These are phyloP conservation scores for Microtus richardsoni DNA, from an alignment of 2,113 vertebrate species.

Conservation along the genomic window DNA sequence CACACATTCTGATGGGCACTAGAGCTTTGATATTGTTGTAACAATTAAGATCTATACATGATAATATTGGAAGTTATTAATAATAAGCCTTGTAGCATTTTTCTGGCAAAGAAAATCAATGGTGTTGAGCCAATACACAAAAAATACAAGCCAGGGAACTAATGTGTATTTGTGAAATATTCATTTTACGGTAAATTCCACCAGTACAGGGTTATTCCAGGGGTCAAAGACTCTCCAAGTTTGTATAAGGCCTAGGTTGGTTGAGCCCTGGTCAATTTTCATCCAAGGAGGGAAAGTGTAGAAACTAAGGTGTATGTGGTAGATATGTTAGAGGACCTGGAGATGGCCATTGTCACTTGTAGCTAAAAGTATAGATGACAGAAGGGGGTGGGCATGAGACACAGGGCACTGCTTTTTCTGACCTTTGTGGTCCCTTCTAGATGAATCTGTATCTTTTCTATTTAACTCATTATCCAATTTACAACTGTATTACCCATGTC, in stretches of 20 bases:
- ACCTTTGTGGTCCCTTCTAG: neutral
- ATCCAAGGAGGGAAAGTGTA: neutral
- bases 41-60: neutral
- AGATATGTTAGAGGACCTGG: neutral
- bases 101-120: neutral
- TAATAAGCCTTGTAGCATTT: neutral
- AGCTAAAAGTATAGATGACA: neutral
- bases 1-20: neutral
- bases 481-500: neutral
- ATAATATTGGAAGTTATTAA: neutral
- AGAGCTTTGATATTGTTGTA: neutral
- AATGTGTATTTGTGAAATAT: neutral
- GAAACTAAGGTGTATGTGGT: no score
- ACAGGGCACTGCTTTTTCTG: neutral
- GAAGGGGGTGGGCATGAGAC: fast-evolving
- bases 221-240: neutral
- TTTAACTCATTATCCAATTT: neutral
- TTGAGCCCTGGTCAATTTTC: neutral
- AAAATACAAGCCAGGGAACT: neutral
- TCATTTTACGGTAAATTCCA: neutral
- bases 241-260: neutral
- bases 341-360: neutral
- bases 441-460: neutral
- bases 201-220: neutral
- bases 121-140: neutral